Evolutionary conservation across 2,888 invertebrate species (phyloP).

Genomic region (Agonopterix heracliana): DNA sequence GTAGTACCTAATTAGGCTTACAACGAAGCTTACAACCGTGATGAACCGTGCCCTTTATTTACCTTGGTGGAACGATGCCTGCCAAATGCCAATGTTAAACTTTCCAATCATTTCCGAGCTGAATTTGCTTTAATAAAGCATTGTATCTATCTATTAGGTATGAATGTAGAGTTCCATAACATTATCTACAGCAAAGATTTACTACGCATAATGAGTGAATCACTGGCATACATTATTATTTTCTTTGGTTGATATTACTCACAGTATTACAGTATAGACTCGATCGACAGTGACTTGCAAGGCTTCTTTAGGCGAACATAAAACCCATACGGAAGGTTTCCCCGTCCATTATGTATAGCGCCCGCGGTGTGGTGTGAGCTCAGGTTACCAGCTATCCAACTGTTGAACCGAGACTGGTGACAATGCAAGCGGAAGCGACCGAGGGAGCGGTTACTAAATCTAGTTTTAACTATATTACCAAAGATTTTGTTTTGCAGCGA

Average conservation of each 20-base stretch:
- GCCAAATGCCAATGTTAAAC: constrained; percentile 9
- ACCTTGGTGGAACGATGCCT: no score
- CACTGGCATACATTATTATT: constrained; percentile 4
- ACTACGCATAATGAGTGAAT: no score
- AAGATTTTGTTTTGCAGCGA: no score
- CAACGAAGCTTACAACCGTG: no score
- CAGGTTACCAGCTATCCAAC: constrained; percentile 28
- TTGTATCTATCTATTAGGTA: not conserved
- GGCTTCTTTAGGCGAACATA: constrained; percentile 40
- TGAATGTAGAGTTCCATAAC: no score
- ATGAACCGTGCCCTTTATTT: no score
- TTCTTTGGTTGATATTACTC: not conserved
- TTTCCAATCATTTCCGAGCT: constrained; percentile 29
- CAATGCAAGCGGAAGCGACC: constrained; percentile 5
- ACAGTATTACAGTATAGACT: no score
- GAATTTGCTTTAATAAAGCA: constrained; percentile 20
- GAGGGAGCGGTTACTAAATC: constrained; percentile 1
- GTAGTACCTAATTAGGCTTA: no score
- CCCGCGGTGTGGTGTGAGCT: constrained; percentile 24
- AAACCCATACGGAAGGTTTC: constrained; percentile 57
- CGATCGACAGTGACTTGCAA: constrained; percentile 22
- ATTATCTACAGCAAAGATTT: no score
- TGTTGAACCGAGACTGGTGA: constrained; percentile 17
- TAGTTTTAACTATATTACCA: constrained; percentile 1
- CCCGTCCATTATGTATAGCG: constrained; percentile 32